These are phyloP conservation scores for Vidua chalybeata DNA, from an alignment of 2,113 vertebrate species.

Conservation along the genomic window DNA sequence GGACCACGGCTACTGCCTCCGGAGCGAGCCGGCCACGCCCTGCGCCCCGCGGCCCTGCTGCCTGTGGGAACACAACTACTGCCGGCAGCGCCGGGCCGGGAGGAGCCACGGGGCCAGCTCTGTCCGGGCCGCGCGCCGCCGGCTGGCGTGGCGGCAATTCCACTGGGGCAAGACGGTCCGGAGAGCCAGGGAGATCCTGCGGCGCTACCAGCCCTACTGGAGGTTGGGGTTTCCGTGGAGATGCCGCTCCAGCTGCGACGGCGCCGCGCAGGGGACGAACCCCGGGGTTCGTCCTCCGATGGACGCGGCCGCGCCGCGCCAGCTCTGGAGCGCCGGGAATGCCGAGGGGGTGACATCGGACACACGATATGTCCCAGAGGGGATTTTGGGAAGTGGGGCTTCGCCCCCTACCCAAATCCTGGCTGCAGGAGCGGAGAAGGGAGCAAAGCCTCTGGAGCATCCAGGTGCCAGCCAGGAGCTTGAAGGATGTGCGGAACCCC, in stretches of 20 bases:
- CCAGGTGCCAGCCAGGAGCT: rapidly evolving
- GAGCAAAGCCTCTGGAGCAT: rapidly evolving
- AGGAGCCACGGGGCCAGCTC: rapidly evolving
- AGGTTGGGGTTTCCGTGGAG: rapidly evolving
- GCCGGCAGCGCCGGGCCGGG: rapidly evolving
- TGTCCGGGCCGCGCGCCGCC: rapidly evolving
- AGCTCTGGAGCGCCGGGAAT: rapidly evolving
- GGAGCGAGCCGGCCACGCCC: rapidly evolving
- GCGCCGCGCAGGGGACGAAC: rapidly evolving
- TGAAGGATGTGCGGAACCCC: rapidly evolving
- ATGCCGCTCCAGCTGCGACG: rapidly evolving
- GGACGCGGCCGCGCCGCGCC: rapidly evolving
- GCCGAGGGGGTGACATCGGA: rapidly evolving
- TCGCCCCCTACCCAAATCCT: rapidly evolving
- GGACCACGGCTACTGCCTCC: not conserved
- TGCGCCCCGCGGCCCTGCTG: rapidly evolving
- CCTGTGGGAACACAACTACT: not conserved
- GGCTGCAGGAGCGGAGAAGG: rapidly evolving
- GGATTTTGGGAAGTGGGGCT: too few species aligned
- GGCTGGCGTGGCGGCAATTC: rapidly evolving
- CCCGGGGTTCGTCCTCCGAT: rapidly evolving
- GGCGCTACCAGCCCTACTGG: not conserved
- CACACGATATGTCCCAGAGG: rapidly evolving
- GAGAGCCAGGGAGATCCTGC: not conserved
- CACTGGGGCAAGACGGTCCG: rapidly evolving